These are phyloP conservation scores for Bombus confusus DNA, from an alignment of 1,140 invertebrate species.

Conservation along the genomic window DNA sequence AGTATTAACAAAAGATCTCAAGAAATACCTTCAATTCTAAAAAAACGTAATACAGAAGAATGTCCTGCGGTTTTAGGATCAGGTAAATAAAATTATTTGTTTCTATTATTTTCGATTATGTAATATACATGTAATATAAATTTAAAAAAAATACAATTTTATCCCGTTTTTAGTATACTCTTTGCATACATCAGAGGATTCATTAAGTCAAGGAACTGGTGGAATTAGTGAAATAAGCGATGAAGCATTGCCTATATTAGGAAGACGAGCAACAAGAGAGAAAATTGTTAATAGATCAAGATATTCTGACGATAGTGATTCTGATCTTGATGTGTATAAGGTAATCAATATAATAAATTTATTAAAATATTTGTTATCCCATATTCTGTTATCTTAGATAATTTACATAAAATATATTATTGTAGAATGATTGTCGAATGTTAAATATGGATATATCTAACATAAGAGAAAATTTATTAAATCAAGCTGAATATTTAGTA, in stretches of 20 bases:
- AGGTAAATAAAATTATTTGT: conserved; percentile 65
- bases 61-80: conserved; percentile 72
- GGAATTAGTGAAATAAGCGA: conserved; percentile 86
- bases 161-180: conserved; percentile 73
- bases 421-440: conserved; percentile 86
- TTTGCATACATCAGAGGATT: conserved; percentile 83
- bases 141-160: not conserved
- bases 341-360: conserved; percentile 61
- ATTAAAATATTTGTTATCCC: not conserved
- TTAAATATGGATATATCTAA: conserved; percentile 87
- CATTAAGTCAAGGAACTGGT: conserved; percentile 82
- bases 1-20: conserved; percentile 73
- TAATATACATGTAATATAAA: not conserved
- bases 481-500: conserved; percentile 87
- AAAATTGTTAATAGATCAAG: conserved; percentile 75
- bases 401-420: conserved; percentile 26
- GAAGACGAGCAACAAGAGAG: conserved; percentile 85
- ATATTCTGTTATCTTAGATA: not conserved
- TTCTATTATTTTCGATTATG: conserved; percentile 16
- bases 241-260: conserved; percentile 84
- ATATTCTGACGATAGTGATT: conserved; percentile 83
- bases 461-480: conserved; percentile 87
- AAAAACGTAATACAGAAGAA: conserved; percentile 84
- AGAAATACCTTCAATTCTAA: conserved; percentile 84
- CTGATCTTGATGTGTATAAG: conserved; percentile 83